Conservation (phyloP, 1,140 invertebrate genomes). For the Drosophila ananassae region DNA sequence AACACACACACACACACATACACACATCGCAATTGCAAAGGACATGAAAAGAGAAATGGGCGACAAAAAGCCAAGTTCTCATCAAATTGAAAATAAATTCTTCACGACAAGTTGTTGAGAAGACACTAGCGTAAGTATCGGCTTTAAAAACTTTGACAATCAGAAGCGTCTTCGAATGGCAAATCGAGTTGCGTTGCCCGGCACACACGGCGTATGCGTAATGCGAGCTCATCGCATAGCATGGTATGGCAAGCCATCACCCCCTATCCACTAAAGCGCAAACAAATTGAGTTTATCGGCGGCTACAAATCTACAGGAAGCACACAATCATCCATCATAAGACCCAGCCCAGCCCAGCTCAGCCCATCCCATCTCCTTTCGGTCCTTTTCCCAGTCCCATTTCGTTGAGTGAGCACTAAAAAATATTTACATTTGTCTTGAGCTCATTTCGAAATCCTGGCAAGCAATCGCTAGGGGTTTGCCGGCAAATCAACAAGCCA, state of each 20-base stretch:
- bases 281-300: slow-evolving; percentile 78
- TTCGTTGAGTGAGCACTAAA: slow-evolving; percentile 58
- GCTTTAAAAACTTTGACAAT: slow-evolving; percentile 68
- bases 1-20: slow-evolving; percentile 9
- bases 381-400: slow-evolving; percentile 16
- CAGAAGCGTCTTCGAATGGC: slow-evolving; percentile 35
- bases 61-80: slow-evolving; percentile 35
- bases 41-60: slow-evolving; percentile 44
- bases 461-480: slow-evolving; percentile 62
- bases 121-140: slow-evolving; percentile 29
- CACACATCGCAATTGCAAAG: slow-evolving; percentile 35
- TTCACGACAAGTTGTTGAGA: slow-evolving; percentile 40
- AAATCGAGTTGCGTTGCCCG: slow-evolving; percentile 26
- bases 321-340: slow-evolving; percentile 77
- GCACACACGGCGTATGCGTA: slow-evolving; percentile 62
- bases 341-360: slow-evolving; percentile 29
- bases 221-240: slow-evolving; percentile 42
- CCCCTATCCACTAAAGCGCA: slow-evolving; percentile 26
- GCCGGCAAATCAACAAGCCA: slow-evolving; percentile 63
- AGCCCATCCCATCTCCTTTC: background rate
- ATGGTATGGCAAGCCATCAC: slow-evolving; percentile 6
- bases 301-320: slow-evolving; percentile 72
- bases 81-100: slow-evolving; percentile 66
- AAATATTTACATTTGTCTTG: slow-evolving; percentile 79
- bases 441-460: slow-evolving; percentile 69